phyloP scores from a whole-genome alignment of 2,888 invertebrate genomes.

The Uloborus plumipes region DNA sequence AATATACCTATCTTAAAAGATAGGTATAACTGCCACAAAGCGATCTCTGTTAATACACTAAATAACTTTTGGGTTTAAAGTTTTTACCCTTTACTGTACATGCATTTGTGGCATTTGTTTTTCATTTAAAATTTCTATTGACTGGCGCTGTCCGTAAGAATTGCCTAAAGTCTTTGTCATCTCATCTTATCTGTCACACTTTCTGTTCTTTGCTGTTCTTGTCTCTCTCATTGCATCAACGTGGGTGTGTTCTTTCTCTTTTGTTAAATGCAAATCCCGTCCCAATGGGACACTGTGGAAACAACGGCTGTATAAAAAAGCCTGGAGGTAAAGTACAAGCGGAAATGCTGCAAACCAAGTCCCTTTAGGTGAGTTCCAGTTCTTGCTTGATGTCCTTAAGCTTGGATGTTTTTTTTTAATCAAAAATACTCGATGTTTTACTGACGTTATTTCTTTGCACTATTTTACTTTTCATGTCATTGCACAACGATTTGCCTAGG shows the following conservation, averaged over 20 bases:
- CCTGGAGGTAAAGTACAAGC: slow-evolving; percentile 32
- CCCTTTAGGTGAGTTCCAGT: slow-evolving; percentile 36
- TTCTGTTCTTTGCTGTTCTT: not conserved
- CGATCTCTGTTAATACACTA: too few species aligned
- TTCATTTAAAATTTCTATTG: too few species aligned
- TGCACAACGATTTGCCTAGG: not conserved
- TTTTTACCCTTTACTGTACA: too few species aligned
- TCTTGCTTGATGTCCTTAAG: not conserved
- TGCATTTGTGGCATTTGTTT: too few species aligned
- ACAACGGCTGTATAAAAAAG: slow-evolving; percentile 63
- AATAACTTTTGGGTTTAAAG: too few species aligned
- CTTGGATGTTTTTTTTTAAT: too few species aligned
- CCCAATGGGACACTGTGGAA: slow-evolving; percentile 62
- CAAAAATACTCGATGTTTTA: too few species aligned
- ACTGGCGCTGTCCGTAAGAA: too few species aligned
- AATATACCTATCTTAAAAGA: too few species aligned
- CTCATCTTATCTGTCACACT: too few species aligned
- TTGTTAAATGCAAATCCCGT: slow-evolving; percentile 62
- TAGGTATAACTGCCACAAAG: too few species aligned
- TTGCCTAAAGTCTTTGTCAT: too few species aligned
- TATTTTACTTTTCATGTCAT: not conserved
- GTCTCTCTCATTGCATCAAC: slow-evolving; percentile 47
- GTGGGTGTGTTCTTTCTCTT: slow-evolving; percentile 62
- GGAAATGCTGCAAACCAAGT: slow-evolving; percentile 31
- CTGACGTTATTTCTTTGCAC: not conserved